phyloP scores from a whole-genome alignment of 2,797 vertebrate genomes.

The Rhynchonycteris naso region DNA sequence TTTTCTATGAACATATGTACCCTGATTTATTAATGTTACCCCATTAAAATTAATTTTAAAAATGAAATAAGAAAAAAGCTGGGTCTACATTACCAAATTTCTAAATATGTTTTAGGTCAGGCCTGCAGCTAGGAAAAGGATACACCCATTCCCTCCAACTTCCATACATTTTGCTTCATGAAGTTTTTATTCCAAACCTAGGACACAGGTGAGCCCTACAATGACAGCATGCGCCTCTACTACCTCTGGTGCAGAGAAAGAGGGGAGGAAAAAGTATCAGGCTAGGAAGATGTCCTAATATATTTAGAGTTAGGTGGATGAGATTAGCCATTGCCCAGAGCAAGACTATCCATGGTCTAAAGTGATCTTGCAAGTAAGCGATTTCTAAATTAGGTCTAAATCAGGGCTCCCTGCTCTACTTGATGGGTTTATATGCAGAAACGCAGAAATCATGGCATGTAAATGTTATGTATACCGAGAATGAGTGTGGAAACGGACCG shows the following conservation, averaged over 20 bases:
- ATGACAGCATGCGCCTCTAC: fast-evolving
- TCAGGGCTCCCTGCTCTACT: neutral
- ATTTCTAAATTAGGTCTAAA: neutral
- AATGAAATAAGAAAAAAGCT: too few relatives aligned
- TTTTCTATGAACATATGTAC: too few relatives aligned
- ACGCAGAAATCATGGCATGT: neutral
- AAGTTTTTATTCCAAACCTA: neutral
- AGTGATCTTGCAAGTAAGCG: neutral
- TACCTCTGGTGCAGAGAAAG: neutral
- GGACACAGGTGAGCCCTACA: neutral
- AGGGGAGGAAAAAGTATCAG: neutral
- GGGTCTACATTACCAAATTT: neutral
- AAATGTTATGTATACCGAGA: neutral
- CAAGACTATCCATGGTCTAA: neutral
- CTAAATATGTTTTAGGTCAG: neutral
- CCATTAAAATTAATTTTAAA: too few relatives aligned
- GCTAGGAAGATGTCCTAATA: neutral
- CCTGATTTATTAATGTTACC: too few relatives aligned
- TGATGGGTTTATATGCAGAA: neutral
- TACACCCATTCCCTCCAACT: neutral
- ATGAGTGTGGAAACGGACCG: neutral
- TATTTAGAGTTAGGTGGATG: neutral
- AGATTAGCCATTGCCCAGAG: neutral
- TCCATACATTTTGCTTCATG: neutral
- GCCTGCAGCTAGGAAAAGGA: neutral